Evolutionary conservation across 2,888 invertebrate genomes (phyloP), one percentile per base, ranked within the genome.

Genomic region (Deroplatys truncata): DNA sequence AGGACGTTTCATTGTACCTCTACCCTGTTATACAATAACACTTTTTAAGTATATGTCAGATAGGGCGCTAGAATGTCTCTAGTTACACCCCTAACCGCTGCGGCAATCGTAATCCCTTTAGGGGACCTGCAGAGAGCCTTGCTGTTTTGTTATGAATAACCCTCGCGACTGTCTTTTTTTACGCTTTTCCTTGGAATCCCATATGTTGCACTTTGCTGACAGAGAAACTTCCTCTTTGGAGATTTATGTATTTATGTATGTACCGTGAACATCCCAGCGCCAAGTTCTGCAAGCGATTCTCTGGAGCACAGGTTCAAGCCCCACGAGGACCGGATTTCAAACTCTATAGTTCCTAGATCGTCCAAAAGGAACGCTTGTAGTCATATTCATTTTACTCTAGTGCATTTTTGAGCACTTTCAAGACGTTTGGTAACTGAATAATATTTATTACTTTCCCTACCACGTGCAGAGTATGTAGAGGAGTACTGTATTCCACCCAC

Each of bases 81-180:
- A 49, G 49, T 72, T 72, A 72, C 56, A 72, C 56, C 56, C 56
- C 56, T 72, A 72, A 72, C 56, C 56, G 56, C 25, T 72, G 56
- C 56, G 56, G 56, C 56, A 72, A 72, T 72, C 56, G 56, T 72
- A 72, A 72, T 72, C 56, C 56, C 56, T 72, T 72, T 72, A 72
- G 56, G 56, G 56, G 56, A 20, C 56, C 56, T 72, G 56, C 56
- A 72, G 56, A 72, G 56, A 35, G 35, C 49, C 28, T 25, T 28
- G 20, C 49, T 85, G 85, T 85, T 43, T 43, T 85, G 85, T 85
- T 85, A 85, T 85, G 85, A 85, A 85, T 43, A 85, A 31, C 85
- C 85, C 49, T 25, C 49, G 35, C 85, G 85, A 49, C 49, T 85
- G 43, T 85, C 85, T 56, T 85, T 43, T 35, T 49, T 25, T 85